Evolutionary conservation across 1,140 invertebrate species (phyloP).

Genomic region (Drosophila asahinai): DNA sequence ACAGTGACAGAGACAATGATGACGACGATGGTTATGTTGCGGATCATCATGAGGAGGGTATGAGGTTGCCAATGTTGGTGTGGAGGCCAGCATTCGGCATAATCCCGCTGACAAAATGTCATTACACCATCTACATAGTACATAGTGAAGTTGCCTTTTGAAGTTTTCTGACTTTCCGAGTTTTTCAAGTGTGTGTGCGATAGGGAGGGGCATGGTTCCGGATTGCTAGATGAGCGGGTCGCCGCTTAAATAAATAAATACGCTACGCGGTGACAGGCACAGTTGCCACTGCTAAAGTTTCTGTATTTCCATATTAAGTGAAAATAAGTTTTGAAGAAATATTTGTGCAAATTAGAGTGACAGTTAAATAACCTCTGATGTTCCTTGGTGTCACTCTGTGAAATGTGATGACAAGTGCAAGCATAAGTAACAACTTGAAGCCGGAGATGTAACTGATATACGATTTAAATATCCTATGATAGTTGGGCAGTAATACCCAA

Average conservation of each 20-base stretch:
- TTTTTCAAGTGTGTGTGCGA: constrained; percentile 6
- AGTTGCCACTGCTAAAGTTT: constrained; percentile 6
- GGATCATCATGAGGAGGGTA: constrained; percentile 22
- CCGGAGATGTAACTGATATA: not conserved
- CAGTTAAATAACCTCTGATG: constrained; percentile 5
- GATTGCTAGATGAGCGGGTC: constrained; percentile 5
- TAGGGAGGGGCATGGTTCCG: not conserved
- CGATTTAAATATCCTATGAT: not conserved
- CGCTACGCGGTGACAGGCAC: constrained; percentile 14
- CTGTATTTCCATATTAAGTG: constrained; percentile 23
- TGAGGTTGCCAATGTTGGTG: constrained; percentile 1
- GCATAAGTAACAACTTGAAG: not conserved
- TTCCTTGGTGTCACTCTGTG: not conserved
- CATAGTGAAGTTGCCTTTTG: constrained; percentile 64
- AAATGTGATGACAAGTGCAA: not conserved
- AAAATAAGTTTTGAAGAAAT: constrained; percentile 26
- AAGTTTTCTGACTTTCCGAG: constrained; percentile 53
- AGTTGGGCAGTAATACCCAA: not conserved
- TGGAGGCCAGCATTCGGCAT: constrained; percentile 62
- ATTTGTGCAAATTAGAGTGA: constrained; percentile 23
- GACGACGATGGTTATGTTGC: constrained; percentile 46
- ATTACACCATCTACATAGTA: constrained; percentile 72
- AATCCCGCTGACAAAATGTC: constrained; percentile 77
- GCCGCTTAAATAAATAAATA: constrained; percentile 42
- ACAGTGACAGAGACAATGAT: constrained; percentile 80